Percentiles rank a stretch among this genome's conserved stretches.
Evolutionary conservation across 2,113 vertebrate species (phyloP).

Genomic region (Odontesthes bonariensis): DNA sequence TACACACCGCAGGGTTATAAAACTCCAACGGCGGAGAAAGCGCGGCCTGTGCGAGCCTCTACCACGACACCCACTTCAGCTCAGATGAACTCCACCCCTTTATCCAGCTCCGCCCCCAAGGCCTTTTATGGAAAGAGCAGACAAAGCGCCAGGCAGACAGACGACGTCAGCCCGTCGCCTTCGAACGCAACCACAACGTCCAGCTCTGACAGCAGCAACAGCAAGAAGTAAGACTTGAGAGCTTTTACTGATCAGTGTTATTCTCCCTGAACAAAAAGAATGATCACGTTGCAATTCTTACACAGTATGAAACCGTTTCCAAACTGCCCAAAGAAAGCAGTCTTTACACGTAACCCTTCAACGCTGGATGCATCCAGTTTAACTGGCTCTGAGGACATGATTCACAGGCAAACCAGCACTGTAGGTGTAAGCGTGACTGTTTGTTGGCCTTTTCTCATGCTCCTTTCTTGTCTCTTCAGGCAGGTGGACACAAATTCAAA

Average conservation of each 20-base stretch:
- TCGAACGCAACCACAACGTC: constrained; percentile 58
- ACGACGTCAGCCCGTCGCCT: constrained; percentile 69
- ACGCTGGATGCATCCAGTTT: neutral
- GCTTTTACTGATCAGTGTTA: neutral
- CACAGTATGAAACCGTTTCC: no score
- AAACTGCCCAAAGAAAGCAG: no score
- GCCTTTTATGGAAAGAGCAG: constrained; percentile 87
- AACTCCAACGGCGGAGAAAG: constrained; percentile 78
- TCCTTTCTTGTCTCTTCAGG: constrained; percentile 72
- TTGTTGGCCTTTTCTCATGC: neutral
- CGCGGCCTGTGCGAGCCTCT: constrained; percentile 76
- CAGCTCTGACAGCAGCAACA: constrained; percentile 71
- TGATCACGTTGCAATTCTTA: neutral
- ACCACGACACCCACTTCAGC: constrained; percentile 73
- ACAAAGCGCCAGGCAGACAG: constrained; percentile 77
- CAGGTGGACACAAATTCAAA: constrained; percentile 88
- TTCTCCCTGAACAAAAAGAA: neutral
- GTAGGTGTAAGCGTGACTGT: neutral
- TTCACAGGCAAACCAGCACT: neutral
- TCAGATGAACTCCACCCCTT: constrained; percentile 78
- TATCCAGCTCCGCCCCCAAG: constrained; percentile 91
- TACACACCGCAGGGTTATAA: constrained; percentile 88
- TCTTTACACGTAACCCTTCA: neutral
- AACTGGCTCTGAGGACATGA: neutral
- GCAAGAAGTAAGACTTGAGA: constrained; percentile 75